Conservation (phyloP, 2,113 vertebrate species). For the Hystrix cristata region DNA sequence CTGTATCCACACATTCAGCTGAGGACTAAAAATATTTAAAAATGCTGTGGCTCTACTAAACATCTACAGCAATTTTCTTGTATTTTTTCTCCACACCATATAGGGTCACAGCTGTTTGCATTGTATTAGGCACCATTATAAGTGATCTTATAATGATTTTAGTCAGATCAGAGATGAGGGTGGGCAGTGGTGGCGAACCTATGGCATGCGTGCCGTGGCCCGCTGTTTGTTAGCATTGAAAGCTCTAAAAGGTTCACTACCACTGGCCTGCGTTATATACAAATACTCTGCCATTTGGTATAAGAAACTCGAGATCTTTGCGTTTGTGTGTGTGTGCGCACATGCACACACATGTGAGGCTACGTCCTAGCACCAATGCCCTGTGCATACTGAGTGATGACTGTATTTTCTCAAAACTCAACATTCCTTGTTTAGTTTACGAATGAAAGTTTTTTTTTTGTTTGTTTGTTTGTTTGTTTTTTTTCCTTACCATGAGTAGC, state of each 20-base stretch:
- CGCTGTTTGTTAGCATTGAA: not conserved
- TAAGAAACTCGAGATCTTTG: not conserved
- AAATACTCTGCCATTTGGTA: not conserved
- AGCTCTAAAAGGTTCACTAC: not conserved
- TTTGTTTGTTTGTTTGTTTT: not conserved
- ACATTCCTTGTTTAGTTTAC: conserved; percentile 17
- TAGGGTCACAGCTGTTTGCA: not conserved
- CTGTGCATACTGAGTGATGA: not conserved
- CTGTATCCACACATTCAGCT: not conserved
- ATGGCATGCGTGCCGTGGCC: not conserved
- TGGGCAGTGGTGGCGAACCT: no score
- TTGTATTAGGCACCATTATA: not conserved
- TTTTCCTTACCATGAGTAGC: not conserved
- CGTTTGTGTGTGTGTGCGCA: not conserved
- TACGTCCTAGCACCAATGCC: not conserved
- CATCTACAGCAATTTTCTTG: no score
- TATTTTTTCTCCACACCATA: not conserved
- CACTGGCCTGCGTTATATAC: not conserved
- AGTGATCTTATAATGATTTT: not conserved
- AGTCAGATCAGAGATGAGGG: not conserved
- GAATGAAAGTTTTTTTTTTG: conserved; percentile 41
- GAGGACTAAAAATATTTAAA: not conserved
- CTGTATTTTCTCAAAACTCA: conserved; percentile 44
- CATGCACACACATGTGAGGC: no score
- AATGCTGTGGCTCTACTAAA: not conserved